Evolutionary conservation across 2,113 vertebrate species (phyloP).

Genomic region (Nematolebias whitei): DNA sequence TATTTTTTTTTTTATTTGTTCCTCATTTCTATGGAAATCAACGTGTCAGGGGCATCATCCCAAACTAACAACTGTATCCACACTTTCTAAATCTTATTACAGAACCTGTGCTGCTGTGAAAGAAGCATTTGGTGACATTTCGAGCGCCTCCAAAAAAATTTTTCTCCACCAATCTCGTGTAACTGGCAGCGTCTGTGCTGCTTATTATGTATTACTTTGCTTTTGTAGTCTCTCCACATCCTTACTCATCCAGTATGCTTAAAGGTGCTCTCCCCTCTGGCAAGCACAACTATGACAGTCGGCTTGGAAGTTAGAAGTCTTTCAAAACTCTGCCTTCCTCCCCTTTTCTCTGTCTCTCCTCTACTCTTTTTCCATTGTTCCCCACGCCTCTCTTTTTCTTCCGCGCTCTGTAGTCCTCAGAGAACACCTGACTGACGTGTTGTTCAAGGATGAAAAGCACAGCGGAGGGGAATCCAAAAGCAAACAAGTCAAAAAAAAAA

Average conservation of each 20-base stretch:
- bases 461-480: slow-evolving; percentile 62
- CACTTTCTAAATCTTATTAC: slow-evolving; percentile 35
- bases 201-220: slow-evolving; percentile 73
- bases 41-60: slow-evolving; percentile 17
- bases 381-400: slow-evolving; percentile 33
- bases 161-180: slow-evolving; percentile 57
- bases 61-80: slow-evolving; percentile 18
- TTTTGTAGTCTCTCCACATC: slow-evolving; percentile 74
- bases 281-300: slow-evolving; percentile 73
- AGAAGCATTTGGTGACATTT: slow-evolving; percentile 47
- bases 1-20: slow-evolving; percentile 25
- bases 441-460: slow-evolving; percentile 71
- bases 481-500: slow-evolving; percentile 63
- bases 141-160: slow-evolving; percentile 31
- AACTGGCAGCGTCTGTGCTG: slow-evolving; percentile 49
- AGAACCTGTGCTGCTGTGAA: slow-evolving; percentile 4
- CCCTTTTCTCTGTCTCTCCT: slow-evolving; percentile 48
- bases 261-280: slow-evolving; percentile 77
- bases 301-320: slow-evolving; percentile 72
- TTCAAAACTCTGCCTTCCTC: slow-evolving; percentile 68
- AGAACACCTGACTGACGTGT: slow-evolving; percentile 74
- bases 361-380: slow-evolving; percentile 53
- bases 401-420: slow-evolving; percentile 56
- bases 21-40: slow-evolving; percentile 51
- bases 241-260: slow-evolving; percentile 75